These are phyloP conservation scores for Drosophila nigricruria DNA, from an alignment of 2,888 invertebrate species.

Conservation along the genomic window DNA sequence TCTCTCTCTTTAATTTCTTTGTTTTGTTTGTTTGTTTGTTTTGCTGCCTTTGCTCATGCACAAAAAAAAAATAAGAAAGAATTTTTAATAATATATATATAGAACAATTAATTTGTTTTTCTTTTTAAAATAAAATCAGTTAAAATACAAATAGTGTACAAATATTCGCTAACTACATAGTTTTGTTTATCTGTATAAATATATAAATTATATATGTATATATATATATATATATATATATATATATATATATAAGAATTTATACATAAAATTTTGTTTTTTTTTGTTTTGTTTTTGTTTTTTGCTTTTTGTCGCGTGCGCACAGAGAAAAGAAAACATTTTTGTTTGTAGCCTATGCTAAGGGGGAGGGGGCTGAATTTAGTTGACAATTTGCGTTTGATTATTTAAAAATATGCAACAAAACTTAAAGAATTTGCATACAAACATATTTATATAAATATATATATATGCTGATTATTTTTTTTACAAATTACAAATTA, in stretches of 20 bases:
- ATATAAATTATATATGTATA: constrained; percentile 26
- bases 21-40: constrained; percentile 9
- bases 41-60: constrained; percentile 13
- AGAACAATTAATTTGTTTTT: constrained; percentile 21
- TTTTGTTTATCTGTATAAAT: constrained; percentile 26
- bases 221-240: constrained; percentile 20
- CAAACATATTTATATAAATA: constrained; percentile 13
- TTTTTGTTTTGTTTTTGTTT: too few relatives aligned
- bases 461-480: neutral
- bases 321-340: constrained; percentile 30
- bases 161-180: constrained; percentile 72
- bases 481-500: constrained; percentile 12
- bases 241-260: constrained; percentile 18
- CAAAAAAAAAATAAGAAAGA: constrained; percentile 18
- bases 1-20: constrained; percentile 5
- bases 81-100: neutral
- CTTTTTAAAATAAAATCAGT: constrained; percentile 37
- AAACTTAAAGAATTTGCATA: constrained; percentile 46
- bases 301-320: constrained; percentile 41
- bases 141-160: constrained; percentile 74
- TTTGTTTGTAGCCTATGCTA: constrained; percentile 43
- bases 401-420: constrained; percentile 63
- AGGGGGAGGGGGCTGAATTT: neutral
- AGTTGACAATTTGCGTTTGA: constrained; percentile 4
- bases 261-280: neutral